Evolutionary conservation across 2,797 vertebrate species (phyloP).

Genomic region (Melanotaenia trifasciata): DNA sequence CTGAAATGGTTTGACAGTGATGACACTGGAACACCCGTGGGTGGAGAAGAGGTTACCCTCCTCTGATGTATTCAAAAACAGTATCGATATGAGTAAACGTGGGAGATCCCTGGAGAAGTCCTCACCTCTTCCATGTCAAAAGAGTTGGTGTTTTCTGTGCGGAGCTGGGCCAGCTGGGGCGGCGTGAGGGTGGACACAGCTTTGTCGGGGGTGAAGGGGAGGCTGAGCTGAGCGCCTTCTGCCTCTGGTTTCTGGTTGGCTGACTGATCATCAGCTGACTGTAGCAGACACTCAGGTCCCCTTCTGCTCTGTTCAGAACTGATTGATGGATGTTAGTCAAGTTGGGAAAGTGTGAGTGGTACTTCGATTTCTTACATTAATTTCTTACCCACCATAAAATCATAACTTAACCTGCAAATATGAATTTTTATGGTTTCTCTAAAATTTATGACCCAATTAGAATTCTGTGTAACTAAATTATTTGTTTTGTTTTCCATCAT

Average conservation of each 20-base stretch:
- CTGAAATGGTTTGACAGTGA: constrained; percentile 10
- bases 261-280: constrained; percentile 43
- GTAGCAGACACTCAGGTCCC: constrained; percentile 4
- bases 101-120: constrained; percentile 13
- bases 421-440: not conserved
- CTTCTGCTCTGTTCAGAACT: constrained; percentile 51
- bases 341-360: not conserved
- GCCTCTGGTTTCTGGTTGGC: constrained; percentile 64
- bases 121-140: constrained; percentile 98
- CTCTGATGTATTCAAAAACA: not conserved
- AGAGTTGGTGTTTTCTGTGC: constrained; percentile 89
- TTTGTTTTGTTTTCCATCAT: not conserved
- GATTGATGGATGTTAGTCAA: not conserved
- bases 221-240: constrained; percentile 56
- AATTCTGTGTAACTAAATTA: not conserved
- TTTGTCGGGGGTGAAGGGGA: constrained; percentile 61
- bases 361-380: not conserved
- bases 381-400: not conserved
- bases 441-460: not conserved
- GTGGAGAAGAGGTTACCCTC: constrained; percentile 1
- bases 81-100: not conserved
- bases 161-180: constrained; percentile 84
- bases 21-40: not conserved
- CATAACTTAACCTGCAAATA: not conserved
- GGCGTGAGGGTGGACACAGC: constrained; percentile 69